A percentile compares a stretch with the other conserved stretches of the same genome.
phyloP scores from a whole-genome alignment of 2,797 vertebrate genomes.

The Diplodus puntazzo region DNA sequence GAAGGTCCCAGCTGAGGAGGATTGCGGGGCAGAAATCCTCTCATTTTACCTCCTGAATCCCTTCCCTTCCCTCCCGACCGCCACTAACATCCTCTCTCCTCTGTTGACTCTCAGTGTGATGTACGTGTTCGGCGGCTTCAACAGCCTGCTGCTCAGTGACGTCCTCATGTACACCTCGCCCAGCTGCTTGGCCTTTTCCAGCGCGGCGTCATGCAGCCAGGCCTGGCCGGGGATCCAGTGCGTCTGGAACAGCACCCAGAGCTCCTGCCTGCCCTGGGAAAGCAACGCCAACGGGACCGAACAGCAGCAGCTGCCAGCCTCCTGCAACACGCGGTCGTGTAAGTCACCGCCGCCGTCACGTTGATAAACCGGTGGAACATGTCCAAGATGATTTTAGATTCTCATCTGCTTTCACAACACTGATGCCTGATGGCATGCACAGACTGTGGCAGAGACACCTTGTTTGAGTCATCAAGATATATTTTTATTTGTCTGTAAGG shows the following conservation, averaged over 20 bases:
- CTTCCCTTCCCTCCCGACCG: background rate
- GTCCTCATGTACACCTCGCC: slow-evolving; percentile 90
- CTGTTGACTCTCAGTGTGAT: slow-evolving; percentile 85
- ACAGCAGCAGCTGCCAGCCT: slow-evolving; percentile 79
- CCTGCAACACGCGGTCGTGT: slow-evolving; percentile 89
- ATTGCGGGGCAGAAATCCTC: background rate
- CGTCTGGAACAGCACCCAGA: slow-evolving; percentile 85
- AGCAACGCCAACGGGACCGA: slow-evolving; percentile 58
- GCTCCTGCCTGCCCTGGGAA: slow-evolving; percentile 89
- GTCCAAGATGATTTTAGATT: slow-evolving; percentile 1
- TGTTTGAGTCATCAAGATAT: slow-evolving; percentile 16
- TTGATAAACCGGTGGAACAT: slow-evolving; percentile 1
- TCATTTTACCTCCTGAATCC: slow-evolving; percentile 11
- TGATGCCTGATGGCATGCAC: slow-evolving; percentile 22
- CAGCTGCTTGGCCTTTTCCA: slow-evolving; percentile 87
- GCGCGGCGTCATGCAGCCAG: slow-evolving; percentile 77
- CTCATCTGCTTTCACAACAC: slow-evolving; percentile 31
- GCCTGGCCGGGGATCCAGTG: slow-evolving; percentile 90
- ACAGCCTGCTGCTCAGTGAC: slow-evolving; percentile 96
- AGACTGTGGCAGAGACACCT: slow-evolving; percentile 26
- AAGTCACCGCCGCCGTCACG: slow-evolving; percentile 30
- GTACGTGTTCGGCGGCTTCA: slow-evolving; percentile 97
- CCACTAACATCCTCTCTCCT: slow-evolving; percentile 1
- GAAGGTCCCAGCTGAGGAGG: background rate
- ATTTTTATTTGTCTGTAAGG: background rate